A percentile compares a stretch with the other conserved stretches of the same genome.
Evolutionary conservation across 92 coral and sea anemone species (phyloP).

Genomic region (Umimayanthus chanpuru): DNA sequence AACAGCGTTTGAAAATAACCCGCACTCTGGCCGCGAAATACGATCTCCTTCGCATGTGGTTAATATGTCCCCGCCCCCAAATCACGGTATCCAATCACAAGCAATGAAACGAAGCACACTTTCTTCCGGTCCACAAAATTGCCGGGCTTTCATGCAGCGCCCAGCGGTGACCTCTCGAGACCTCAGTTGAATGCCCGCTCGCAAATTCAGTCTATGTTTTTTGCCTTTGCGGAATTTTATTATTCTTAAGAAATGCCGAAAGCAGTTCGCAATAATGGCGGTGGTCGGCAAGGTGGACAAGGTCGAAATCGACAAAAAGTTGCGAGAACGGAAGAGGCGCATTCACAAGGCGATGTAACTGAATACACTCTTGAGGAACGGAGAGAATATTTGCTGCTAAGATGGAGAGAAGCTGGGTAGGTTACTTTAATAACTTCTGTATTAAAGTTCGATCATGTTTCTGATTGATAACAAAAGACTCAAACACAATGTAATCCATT

Average conservation of each 20-base stretch:
- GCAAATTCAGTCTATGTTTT: slow-evolving; percentile 4
- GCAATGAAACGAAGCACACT: not conserved
- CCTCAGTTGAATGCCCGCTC: slow-evolving; percentile 12
- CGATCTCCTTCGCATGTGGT: too few species aligned
- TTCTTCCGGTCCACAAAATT: too few species aligned
- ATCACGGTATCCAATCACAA: not conserved
- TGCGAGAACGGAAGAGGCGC: slow-evolving; percentile 1
- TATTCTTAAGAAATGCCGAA: slow-evolving; percentile 5
- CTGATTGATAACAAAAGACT: not conserved
- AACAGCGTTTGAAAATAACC: not conserved
- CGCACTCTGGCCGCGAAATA: too few species aligned
- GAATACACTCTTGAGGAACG: slow-evolving; percentile 4
- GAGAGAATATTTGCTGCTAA: slow-evolving; percentile 12
- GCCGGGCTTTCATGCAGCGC: slow-evolving; percentile 3
- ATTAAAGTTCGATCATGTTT: slow-evolving; percentile 3
- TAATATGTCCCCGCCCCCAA: slow-evolving; percentile 8
- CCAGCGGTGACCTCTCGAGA: not conserved
- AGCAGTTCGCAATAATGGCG: too few species aligned
- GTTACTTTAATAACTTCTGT: not conserved
- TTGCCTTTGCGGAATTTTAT: slow-evolving; percentile 9
- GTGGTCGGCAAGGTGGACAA: not conserved
- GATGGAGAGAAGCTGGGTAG: not conserved
- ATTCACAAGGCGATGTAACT: not conserved
- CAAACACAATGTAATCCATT: not conserved
- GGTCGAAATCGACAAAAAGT: slow-evolving; percentile 1